Evolutionary conservation across 2,113 vertebrate genomes (phyloP), one percentile per base, ranked within the genome.

Genomic region (Pituophis catenifer): DNA sequence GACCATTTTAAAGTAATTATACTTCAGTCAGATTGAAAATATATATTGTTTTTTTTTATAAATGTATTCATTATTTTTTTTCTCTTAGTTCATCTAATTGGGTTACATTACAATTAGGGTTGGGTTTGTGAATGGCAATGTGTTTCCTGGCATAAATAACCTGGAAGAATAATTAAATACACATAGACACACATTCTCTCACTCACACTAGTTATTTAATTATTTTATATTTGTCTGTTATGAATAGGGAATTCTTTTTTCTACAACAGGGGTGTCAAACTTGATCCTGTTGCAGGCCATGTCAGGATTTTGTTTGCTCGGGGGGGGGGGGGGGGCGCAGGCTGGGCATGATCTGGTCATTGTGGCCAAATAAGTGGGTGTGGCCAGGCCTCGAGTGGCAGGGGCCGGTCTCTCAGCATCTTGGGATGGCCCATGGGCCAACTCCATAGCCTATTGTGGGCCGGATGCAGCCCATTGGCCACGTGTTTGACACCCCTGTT

Each of bases 241-340:
- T 89, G 17, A n/a, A 91, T 62, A 75, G 13, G 91, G 93, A 91
- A 93, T 57, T 4, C 90, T 21, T 94, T 3, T 13, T 91, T 85
- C 38, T 0, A 0, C 53, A 91, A 19, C 24, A 5, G 17, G 17
- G 17, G 17, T 57, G 55, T 19, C 55, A 1, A 21, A 19, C 55
- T 57, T 21, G 55, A 57, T 57, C 55, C 5, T 19, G 19, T 6
- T 6, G 5, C 19, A 17, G 55, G 55, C 55, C 17, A 5, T 55
- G 55, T 55, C 17, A 1, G 15, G 12, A 57, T 57, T 57, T 57
- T 57, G 55, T 57, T 57, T 57, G 17, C 55, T 5, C 55, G 19
- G 17, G 17, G 55, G 55, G 17, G 17, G 55, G 55, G 17, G 17
- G 17, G 55, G 19, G 38, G 38, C 1, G 0, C 15, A 57, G 5